These are phyloP conservation scores for Struthidea cinerea DNA, from an alignment of 2,113 vertebrate genomes.

Conservation along the genomic window DNA sequence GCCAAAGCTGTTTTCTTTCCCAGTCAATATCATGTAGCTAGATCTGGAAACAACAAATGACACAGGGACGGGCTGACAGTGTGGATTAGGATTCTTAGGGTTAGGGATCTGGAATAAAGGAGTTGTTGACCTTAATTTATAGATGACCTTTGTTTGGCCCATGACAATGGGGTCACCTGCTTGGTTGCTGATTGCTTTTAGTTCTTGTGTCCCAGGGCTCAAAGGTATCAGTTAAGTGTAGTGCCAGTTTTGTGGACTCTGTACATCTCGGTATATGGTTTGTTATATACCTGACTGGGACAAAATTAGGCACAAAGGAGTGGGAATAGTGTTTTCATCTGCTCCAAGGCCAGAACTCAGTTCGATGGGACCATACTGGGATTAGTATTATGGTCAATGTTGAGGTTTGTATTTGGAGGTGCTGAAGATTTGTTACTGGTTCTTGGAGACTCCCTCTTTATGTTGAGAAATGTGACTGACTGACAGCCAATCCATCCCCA, in stretches of 20 bases:
- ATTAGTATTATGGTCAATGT: neutral
- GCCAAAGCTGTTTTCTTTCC: neutral
- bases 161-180: neutral
- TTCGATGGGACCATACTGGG: neutral
- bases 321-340: neutral
- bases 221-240: neutral
- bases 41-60: neutral
- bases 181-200: neutral
- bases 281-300: neutral
- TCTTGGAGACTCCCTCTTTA: neutral
- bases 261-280: neutral
- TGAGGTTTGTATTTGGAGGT: neutral
- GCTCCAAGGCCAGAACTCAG: neutral
- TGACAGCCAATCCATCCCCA: neutral
- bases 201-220: neutral
- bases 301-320: neutral
- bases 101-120: neutral
- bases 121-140: neutral
- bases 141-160: neutral
- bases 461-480: neutral
- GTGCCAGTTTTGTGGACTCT: neutral
- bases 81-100: neutral
- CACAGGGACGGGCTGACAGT: neutral
- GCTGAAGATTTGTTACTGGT: neutral
- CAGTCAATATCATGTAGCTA: neutral